Base-by-base conservation (phyloP, 2,888 invertebrate species). In the Zootermopsis nevadensis region DNA sequence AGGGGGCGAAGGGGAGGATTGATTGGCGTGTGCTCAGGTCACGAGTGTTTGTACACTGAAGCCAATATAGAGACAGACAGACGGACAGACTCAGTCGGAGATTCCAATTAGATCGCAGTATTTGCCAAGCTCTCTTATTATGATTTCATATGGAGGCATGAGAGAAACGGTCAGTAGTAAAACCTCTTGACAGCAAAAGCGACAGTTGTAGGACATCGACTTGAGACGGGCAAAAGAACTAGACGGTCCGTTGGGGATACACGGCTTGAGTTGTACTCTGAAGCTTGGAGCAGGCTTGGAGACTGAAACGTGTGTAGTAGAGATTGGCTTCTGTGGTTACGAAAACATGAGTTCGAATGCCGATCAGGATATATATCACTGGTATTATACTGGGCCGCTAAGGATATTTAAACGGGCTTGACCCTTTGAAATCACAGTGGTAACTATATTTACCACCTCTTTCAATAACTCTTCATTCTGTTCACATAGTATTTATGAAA, bases 81-180 rank as follows among this genome's bases (percentile, higher is more conserved):
- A 53, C 66, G 53, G 31, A 69, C 55, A 31, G 76, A 31, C 72
- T 38, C 30, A 30, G 33, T 33, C 76, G 38, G 67, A 69, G 84
- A 84, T 84, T 84, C 77, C 84, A 84, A 84, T 84, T 84, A 84
- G 84, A 84, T 84, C 67, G 83, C 74, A 80, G 84, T 84, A 84
- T 84, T 84, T 84, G 77, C 84, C 83, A 77, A 83, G 83, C 84
- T 84, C 84, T 84, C 84, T 84, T 84, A 84, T 84, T 84, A 84
- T 84, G 84, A 84, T 84, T 84, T 84, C 81, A 79, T 81, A 84
- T 84, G 83, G 81, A 66, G 77, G 30, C 30, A 24, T 7, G n/a
- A n/a, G 3, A n/a, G 35, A 35, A n/a, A n/a, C 3, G 35, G 33
- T 24, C 22, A 38, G 74, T n/a, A 38, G 74, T 35, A 74, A 74